Conservation (phyloP, 2,888 invertebrate species). For the Lasioglossum zephyrum region DNA sequence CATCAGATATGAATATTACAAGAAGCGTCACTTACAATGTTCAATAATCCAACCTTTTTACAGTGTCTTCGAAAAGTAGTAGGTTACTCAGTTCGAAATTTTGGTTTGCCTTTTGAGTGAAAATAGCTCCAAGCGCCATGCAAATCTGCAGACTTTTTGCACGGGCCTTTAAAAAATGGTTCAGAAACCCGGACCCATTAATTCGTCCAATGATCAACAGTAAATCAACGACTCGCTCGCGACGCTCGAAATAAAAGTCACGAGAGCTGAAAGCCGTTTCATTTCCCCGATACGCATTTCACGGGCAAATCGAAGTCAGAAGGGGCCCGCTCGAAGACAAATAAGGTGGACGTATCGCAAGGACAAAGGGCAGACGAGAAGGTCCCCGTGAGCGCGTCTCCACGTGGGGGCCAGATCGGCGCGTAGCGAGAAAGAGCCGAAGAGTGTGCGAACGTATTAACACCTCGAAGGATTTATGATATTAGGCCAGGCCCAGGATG, state of each 20-base stretch:
- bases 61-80: not conserved
- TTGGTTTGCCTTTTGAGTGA: not conserved
- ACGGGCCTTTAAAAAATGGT: not conserved
- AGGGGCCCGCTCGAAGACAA: slow-evolving; percentile 47
- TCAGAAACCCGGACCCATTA: not conserved
- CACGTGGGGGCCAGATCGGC: slow-evolving; percentile 66
- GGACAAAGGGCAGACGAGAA: slow-evolving; percentile 61
- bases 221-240: not conserved
- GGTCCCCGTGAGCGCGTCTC: slow-evolving; percentile 51
- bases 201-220: not conserved
- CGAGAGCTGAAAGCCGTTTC: not conserved
- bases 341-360: slow-evolving; percentile 49
- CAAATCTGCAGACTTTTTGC: not conserved
- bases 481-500: slow-evolving; percentile 67
- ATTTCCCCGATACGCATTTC: slow-evolving; percentile 6
- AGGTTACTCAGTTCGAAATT: not conserved
- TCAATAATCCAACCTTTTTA: not conserved
- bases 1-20: not conserved
- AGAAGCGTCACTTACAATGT: not conserved
- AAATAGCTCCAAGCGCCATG: not conserved
- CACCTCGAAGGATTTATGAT: slow-evolving; percentile 83
- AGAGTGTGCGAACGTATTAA: slow-evolving; percentile 82
- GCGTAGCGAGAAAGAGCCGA: slow-evolving; percentile 68
- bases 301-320: slow-evolving; percentile 15
- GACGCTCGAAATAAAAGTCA: not conserved